These are phyloP conservation scores for Hirundichthys speculiger DNA, from an alignment of 2,113 vertebrate species.

Conservation along the genomic window DNA sequence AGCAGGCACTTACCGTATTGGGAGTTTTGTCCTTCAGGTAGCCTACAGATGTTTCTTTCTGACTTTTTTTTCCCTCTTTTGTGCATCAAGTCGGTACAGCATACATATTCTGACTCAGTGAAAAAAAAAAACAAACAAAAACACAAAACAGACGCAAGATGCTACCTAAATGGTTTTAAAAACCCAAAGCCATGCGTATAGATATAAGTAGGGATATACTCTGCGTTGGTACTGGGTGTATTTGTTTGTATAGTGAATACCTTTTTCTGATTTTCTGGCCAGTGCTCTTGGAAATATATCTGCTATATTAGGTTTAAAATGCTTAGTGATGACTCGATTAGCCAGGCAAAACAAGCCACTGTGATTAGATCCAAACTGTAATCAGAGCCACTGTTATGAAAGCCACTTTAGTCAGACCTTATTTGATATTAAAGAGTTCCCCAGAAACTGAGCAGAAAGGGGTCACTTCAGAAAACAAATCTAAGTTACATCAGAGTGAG, in stretches of 20 bases:
- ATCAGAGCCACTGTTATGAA: not conserved
- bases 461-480: conserved; percentile 1
- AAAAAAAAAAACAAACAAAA: conserved; percentile 3
- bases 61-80: not conserved
- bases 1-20: conserved; percentile 55
- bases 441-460: conserved; percentile 4
- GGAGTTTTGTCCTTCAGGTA: conserved; percentile 62
- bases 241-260: not conserved
- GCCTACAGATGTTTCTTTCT: conserved; percentile 15
- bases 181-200: not conserved
- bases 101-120: not conserved
- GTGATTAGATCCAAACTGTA: not conserved
- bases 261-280: too few relatives aligned
- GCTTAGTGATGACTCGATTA: not conserved
- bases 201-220: not conserved
- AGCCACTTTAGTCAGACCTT: not conserved
- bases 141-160: conserved; percentile 6
- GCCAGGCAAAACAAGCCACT: not conserved
- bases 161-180: conserved; percentile 6
- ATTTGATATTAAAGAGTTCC: conserved; percentile 23
- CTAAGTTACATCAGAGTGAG: conserved; percentile 17
- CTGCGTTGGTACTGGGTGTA: conserved; percentile 1
- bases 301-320: conserved; percentile 7
- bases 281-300: not conserved
- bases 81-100: conserved; percentile 40